Percentiles rank a stretch among this genome's conserved stretches.
These are phyloP conservation scores for Drosophila sulfurigaster DNA, from an alignment of 1,140 invertebrate species.

Conservation along the genomic window DNA sequence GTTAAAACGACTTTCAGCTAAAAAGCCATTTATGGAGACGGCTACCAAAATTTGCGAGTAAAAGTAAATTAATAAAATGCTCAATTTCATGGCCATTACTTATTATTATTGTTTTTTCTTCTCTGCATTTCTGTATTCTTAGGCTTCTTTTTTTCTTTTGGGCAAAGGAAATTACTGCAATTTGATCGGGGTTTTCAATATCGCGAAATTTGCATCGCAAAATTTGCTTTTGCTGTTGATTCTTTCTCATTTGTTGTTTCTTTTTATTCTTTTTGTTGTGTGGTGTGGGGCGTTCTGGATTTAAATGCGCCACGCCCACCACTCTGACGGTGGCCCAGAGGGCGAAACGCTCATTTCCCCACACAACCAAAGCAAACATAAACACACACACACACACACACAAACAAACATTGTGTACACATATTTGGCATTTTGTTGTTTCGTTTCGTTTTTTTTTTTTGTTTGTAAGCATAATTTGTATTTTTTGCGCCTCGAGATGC, in stretches of 20 bases:
- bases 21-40: slow-evolving; percentile 23
- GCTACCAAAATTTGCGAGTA: slow-evolving; percentile 46
- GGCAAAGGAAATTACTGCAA: slow-evolving; percentile 62
- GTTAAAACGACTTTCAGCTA: slow-evolving; percentile 12
- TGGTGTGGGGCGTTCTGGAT: slow-evolving; percentile 32
- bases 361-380: slow-evolving; percentile 26
- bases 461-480: slow-evolving; percentile 74
- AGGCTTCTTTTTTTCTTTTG: slow-evolving; percentile 2
- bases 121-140: no score
- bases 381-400: slow-evolving; percentile 14
- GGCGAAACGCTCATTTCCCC: slow-evolving; percentile 17
- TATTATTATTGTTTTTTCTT: slow-evolving; percentile 7
- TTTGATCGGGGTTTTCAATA: slow-evolving; percentile 54
- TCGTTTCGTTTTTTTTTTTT: slow-evolving; percentile 12
- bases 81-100: slow-evolving; percentile 31
- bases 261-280: neutral
- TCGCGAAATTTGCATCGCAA: slow-evolving; percentile 51
- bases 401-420: slow-evolving; percentile 8
- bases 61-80: slow-evolving; percentile 49
- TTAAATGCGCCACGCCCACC: slow-evolving; percentile 61
- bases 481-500: slow-evolving; percentile 57
- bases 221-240: slow-evolving; percentile 1
- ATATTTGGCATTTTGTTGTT: slow-evolving; percentile 7
- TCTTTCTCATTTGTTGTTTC: neutral
- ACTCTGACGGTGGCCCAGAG: slow-evolving; percentile 41